A percentile compares a stretch with the other conserved stretches of the same genome.
Conservation (phyloP, 2,888 invertebrate species). For the Plusia festucae region DNA sequence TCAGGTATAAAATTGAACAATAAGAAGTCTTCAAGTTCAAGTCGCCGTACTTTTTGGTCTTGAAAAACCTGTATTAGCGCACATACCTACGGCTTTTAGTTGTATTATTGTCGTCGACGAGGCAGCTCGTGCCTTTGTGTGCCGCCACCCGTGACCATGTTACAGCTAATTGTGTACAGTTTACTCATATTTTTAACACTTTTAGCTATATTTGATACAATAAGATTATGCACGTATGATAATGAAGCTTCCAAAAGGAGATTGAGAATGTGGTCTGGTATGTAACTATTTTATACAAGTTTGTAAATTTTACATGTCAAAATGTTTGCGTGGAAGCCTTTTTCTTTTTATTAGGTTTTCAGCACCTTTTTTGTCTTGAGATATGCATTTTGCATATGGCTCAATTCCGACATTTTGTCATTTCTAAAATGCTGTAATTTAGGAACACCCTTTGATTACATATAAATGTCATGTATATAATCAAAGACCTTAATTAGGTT, state of each 20-base stretch:
- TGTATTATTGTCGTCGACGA: slow-evolving; percentile 33
- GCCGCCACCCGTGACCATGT: slow-evolving; percentile 57
- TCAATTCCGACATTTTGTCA: no score
- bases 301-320: slow-evolving; percentile 3
- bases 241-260: slow-evolving; percentile 55
- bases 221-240: slow-evolving; percentile 63
- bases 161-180: slow-evolving; percentile 67
- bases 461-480: no score
- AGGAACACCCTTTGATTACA: no score
- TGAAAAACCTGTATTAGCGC: slow-evolving; percentile 37
- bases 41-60: slow-evolving; percentile 24
- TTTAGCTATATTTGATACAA: slow-evolving; percentile 68
- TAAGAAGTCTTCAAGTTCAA: slow-evolving; percentile 37
- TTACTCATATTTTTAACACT: slow-evolving; percentile 67
- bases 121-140: slow-evolving; percentile 40
- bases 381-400: no score
- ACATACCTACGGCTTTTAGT: slow-evolving; percentile 49
- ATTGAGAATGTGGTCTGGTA: slow-evolving; percentile 64
- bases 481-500: no score
- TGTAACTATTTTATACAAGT: slow-evolving; percentile 31
- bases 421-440: no score
- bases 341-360: no score
- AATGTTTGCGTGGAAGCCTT: background rate
- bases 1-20: slow-evolving; percentile 8
- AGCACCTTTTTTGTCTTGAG: no score